Evolutionary conservation across 2,797 vertebrate species (phyloP).

Genomic region (Muscicapa comitata): DNA sequence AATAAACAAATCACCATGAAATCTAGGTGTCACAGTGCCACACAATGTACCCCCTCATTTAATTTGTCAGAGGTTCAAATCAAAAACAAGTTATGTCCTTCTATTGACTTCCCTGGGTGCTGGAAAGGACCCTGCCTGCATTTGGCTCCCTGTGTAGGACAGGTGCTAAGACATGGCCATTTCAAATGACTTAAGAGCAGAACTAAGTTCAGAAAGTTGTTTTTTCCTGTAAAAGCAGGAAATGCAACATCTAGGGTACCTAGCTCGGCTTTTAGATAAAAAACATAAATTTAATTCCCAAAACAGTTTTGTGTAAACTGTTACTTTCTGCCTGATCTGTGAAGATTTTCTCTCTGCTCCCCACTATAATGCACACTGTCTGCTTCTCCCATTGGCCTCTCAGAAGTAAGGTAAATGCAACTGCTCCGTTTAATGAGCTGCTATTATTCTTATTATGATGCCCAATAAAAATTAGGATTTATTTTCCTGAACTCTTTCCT

Average conservation of each 20-base stretch:
- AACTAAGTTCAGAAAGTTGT: neutral
- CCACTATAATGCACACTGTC: neutral
- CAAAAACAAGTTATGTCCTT: neutral
- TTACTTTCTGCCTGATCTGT: neutral
- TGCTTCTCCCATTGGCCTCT: neutral
- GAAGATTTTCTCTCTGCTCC: neutral
- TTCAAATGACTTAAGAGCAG: neutral
- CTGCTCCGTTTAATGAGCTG: neutral
- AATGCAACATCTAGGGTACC: neutral
- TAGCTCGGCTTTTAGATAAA: neutral
- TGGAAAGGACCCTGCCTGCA: neutral
- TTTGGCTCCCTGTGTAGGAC: neutral
- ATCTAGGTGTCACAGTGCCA: neutral
- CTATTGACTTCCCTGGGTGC: neutral
- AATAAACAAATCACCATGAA: neutral
- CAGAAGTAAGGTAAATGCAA: neutral
- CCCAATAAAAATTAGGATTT: constrained; percentile 34
- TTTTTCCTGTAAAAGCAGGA: neutral
- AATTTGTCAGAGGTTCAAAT: neutral
- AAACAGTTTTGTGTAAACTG: neutral
- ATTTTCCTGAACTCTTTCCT: constrained; percentile 37
- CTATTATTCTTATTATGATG: constrained; percentile 31
- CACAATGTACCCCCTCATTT: neutral
- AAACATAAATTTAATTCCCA: neutral
- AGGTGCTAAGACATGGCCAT: neutral